Percentiles rank a stretch among this genome's conserved stretches.
These are phyloP conservation scores for Sphaerophoria taeniata DNA, from an alignment of 2,888 invertebrate genomes.

Conservation along the genomic window DNA sequence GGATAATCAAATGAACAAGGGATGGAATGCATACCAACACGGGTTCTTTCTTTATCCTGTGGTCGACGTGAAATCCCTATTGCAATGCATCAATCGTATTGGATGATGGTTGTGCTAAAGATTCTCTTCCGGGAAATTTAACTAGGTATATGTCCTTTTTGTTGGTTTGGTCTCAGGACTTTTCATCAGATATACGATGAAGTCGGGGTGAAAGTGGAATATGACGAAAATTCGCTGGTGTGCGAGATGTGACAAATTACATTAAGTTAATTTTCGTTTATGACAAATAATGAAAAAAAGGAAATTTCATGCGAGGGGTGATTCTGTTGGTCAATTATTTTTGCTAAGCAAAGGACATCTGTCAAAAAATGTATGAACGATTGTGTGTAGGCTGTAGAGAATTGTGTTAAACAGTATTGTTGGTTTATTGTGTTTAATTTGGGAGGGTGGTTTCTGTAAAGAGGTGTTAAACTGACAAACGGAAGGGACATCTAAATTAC, in stretches of 20 bases:
- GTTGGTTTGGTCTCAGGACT: neutral
- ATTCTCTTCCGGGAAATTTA: conserved; percentile 67
- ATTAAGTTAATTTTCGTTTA: conserved; percentile 73
- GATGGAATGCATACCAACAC: conserved; percentile 68
- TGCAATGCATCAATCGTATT: conserved; percentile 20
- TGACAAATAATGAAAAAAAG: conserved; percentile 70
- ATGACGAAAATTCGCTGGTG: neutral
- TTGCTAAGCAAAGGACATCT: conserved; percentile 56
- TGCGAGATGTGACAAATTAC: conserved; percentile 70
- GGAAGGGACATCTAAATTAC: conserved; percentile 46
- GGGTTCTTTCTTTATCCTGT: conserved; percentile 31
- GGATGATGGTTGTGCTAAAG: neutral
- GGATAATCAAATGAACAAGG: conserved; percentile 70
- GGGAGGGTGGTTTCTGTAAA: neutral
- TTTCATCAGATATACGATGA: neutral
- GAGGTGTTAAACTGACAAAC: conserved; percentile 55
- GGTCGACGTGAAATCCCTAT: neutral
- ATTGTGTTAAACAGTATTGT: conserved; percentile 4
- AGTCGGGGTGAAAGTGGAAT: neutral
- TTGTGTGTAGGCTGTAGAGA: neutral
- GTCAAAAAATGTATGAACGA: conserved; percentile 13
- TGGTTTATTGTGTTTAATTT: neutral
- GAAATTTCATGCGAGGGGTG: conserved; percentile 40
- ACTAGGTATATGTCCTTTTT: conserved; percentile 10
- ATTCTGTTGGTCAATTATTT: conserved; percentile 69